Conservation (phyloP, 53 echinoderm and acorn worm species). For the Apostichopus leukothele region DNA sequence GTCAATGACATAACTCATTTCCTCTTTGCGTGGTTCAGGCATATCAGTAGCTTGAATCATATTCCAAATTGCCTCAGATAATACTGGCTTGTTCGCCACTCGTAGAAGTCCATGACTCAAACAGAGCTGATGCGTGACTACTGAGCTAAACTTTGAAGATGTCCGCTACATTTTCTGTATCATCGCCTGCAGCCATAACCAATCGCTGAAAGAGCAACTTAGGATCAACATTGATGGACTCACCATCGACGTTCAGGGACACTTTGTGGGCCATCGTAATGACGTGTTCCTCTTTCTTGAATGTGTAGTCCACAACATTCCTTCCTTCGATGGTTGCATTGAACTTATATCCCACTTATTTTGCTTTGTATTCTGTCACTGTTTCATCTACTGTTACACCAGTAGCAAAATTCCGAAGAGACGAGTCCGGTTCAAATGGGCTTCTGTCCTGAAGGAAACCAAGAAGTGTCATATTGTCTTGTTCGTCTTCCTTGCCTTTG, state of each 20-base stretch:
- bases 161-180: slow-evolving; percentile 45
- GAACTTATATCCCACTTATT: slow-evolving; percentile 24
- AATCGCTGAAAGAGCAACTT: slow-evolving; percentile 73
- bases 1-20: slow-evolving; percentile 53
- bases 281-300: slow-evolving; percentile 52
- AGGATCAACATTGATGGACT: slow-evolving; percentile 65
- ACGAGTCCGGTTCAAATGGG: slow-evolving; percentile 61
- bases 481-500: slow-evolving; percentile 51
- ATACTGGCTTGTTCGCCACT: no score
- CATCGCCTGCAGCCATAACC: slow-evolving; percentile 42
- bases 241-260: slow-evolving; percentile 41
- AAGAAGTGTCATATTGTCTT: slow-evolving; percentile 56
- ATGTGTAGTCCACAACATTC: slow-evolving; percentile 29
- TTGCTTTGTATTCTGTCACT: slow-evolving; percentile 53
- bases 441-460: slow-evolving; percentile 45
- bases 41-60: background rate
- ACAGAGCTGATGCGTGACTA: slow-evolving; percentile 63
- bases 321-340: slow-evolving; percentile 22
- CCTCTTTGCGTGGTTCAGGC: background rate
- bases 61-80: no score
- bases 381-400: slow-evolving; percentile 49
- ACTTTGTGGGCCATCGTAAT: slow-evolving; percentile 56
- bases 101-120: no score
- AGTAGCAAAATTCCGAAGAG: slow-evolving; percentile 49
- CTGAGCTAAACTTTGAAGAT: slow-evolving; percentile 69